A percentile compares a stretch with the other conserved stretches of the same genome.
These are phyloP conservation scores for Byasa hedistus DNA, from an alignment of 2,888 invertebrate genomes.

Conservation along the genomic window DNA sequence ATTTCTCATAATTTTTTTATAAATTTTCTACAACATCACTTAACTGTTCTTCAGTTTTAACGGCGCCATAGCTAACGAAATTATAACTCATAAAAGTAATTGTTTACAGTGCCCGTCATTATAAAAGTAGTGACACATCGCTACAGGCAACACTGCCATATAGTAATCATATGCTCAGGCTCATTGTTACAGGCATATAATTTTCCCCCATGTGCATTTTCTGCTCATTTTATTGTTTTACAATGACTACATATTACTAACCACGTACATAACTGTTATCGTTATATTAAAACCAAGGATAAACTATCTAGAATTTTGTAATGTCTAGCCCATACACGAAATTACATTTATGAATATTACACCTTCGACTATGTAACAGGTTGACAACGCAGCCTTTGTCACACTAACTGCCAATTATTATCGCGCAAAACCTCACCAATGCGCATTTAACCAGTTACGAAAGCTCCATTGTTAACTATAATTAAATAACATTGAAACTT, in stretches of 20 bases:
- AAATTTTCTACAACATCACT: no score
- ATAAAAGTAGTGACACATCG: no score
- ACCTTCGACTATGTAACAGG: background rate
- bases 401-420: background rate
- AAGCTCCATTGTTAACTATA: slow-evolving; percentile 26
- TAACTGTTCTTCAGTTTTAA: no score
- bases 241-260: background rate
- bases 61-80: no score
- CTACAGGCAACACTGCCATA: no score
- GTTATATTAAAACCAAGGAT: background rate
- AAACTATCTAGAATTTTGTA: background rate
- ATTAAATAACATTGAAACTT: slow-evolving; percentile 28
- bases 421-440: slow-evolving; percentile 9
- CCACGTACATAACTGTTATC: background rate
- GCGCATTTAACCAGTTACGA: slow-evolving; percentile 15
- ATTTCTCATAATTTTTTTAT: no score
- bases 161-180: no score
- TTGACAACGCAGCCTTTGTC: background rate
- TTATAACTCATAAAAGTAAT: no score
- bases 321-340: background rate
- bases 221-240: background rate
- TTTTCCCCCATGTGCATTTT: no score
- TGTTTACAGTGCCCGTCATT: no score
- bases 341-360: background rate
- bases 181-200: no score